Conservation (phyloP, 2,888 invertebrate species). For the Callinectes sapidus region DNA sequence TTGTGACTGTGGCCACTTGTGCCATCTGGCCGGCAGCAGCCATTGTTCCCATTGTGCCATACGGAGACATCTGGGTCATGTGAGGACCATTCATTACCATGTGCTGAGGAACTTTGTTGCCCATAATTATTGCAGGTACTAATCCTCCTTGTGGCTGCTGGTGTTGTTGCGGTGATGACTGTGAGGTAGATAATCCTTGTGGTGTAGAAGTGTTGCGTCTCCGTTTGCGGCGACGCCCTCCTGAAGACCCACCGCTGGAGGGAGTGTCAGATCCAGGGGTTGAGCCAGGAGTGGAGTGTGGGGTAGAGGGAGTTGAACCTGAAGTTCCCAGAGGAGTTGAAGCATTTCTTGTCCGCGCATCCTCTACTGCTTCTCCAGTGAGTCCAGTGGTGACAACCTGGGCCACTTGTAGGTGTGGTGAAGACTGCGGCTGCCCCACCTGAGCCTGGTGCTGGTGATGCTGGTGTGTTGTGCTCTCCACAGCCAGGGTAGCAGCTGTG, state of each 20-base stretch:
- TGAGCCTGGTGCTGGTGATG: slow-evolving; percentile 61
- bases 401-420: slow-evolving; percentile 70
- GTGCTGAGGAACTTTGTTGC: slow-evolving; percentile 71
- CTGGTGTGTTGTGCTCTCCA: slow-evolving; percentile 59
- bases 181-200: slow-evolving; percentile 61
- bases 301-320: slow-evolving; percentile 70
- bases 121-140: slow-evolving; percentile 71
- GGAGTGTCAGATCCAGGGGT: slow-evolving; percentile 69
- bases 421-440: slow-evolving; percentile 64
- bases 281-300: slow-evolving; percentile 70
- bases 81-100: slow-evolving; percentile 71
- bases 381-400: slow-evolving; percentile 70
- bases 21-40: slow-evolving; percentile 66
- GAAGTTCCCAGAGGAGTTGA: slow-evolving; percentile 66
- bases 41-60: slow-evolving; percentile 64
- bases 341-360: slow-evolving; percentile 60
- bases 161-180: slow-evolving; percentile 59
- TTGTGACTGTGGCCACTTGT: slow-evolving; percentile 67
- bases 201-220: slow-evolving; percentile 67
- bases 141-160: slow-evolving; percentile 60
- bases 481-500: slow-evolving; percentile 57
- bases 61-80: slow-evolving; percentile 69
- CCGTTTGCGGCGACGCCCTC: slow-evolving; percentile 68
- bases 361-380: slow-evolving; percentile 56
- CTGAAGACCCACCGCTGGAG: slow-evolving; percentile 64